Evolutionary conservation across 2,113 vertebrate species (phyloP).

Genomic region (Psettodes erumei): DNA sequence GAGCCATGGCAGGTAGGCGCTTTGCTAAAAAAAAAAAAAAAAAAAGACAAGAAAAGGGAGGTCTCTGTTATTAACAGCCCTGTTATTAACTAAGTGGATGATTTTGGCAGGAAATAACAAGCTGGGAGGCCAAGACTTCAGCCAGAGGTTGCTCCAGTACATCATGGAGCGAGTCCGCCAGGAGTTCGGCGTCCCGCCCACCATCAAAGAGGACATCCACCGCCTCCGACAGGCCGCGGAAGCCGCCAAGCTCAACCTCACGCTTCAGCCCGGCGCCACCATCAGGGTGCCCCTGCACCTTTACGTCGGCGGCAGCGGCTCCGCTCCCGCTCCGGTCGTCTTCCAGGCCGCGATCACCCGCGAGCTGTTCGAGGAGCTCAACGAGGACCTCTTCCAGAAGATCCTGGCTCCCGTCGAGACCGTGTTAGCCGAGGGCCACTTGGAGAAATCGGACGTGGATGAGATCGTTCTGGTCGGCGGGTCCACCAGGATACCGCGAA

Average conservation of each 20-base stretch:
- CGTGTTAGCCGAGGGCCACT: constrained; percentile 89
- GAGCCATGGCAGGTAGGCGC: constrained; percentile 95
- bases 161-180: constrained; percentile 84
- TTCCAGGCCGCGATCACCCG: constrained; percentile 87
- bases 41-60: too few relatives aligned
- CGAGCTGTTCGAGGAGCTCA: constrained; percentile 90
- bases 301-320: neutral
- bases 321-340: constrained; percentile 65
- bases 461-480: constrained; percentile 96
- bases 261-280: constrained; percentile 79
- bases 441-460: constrained; percentile 89
- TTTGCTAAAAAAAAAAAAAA: too few relatives aligned
- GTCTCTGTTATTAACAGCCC: too few relatives aligned
- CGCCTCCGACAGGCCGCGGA: constrained; percentile 91
- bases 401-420: constrained; percentile 91
- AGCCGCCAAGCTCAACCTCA: constrained; percentile 93
- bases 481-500: constrained; percentile 94
- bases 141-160: constrained; percentile 91
- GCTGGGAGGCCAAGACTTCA: constrained; percentile 98
- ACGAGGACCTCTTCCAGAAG: constrained; percentile 95
- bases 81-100: neutral
- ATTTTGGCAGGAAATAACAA: constrained; percentile 91
- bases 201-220: constrained; percentile 92
- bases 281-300: constrained; percentile 85
- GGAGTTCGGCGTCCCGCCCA: constrained; percentile 84